Conservation (phyloP, 2,888 invertebrate species). For the Campopleginae sp. region DNA sequence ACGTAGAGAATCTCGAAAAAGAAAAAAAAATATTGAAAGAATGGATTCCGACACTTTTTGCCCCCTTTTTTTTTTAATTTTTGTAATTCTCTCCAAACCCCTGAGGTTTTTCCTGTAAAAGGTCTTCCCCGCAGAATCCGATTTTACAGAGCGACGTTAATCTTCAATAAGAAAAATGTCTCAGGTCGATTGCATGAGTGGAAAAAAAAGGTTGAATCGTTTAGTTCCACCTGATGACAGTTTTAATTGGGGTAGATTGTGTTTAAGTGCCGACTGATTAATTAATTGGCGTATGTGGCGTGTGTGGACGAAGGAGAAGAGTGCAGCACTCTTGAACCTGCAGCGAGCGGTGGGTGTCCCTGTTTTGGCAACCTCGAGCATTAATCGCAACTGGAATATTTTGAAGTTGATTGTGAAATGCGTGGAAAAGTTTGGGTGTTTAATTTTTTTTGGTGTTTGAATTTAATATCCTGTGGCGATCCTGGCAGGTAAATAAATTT, state of each 20-base stretch:
- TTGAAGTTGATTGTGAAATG: conserved; percentile 73
- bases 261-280: conserved; percentile 75
- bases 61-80: too few relatives aligned
- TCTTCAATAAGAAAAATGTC: conserved; percentile 15
- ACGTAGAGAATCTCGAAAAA: background rate
- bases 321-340: conserved; percentile 48
- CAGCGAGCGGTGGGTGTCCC: conserved; percentile 45
- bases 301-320: conserved; percentile 32
- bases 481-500: conserved; percentile 72
- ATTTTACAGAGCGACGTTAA: conserved; percentile 3
- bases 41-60: too few relatives aligned
- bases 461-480: conserved; percentile 68
- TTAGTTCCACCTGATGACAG: conserved; percentile 69
- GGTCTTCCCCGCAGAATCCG: background rate
- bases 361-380: conserved; percentile 58
- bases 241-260: conserved; percentile 77
- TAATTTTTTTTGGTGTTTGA: conserved; percentile 71
- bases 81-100: background rate
- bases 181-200: conserved; percentile 55
- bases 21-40: too few relatives aligned
- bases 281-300: conserved; percentile 75
- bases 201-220: conserved; percentile 52
- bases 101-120: background rate
- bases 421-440: conserved; percentile 71
- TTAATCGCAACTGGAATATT: conserved; percentile 67